Percentiles rank a stretch among this genome's conserved stretches.
Conservation (phyloP, 2,113 vertebrate genomes). For the Calyptomena viridis region DNA sequence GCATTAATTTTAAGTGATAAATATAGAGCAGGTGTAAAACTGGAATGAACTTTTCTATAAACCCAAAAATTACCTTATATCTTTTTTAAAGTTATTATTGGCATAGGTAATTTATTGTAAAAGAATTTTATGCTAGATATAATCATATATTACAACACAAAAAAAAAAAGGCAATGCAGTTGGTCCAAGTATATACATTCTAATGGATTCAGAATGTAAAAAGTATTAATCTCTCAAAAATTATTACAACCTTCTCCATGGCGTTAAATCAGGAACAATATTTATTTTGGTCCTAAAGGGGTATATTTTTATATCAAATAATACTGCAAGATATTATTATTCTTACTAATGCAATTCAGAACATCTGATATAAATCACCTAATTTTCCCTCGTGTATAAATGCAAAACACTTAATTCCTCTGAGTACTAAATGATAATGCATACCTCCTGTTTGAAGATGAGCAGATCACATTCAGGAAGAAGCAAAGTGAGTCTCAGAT, state of each 20-base stretch:
- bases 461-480: background rate
- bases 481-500: background rate
- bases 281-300: background rate
- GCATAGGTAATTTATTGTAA: background rate
- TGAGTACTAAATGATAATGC: background rate
- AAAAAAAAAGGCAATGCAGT: background rate
- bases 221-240: background rate
- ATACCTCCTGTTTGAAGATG: background rate
- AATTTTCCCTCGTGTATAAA: background rate
- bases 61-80: background rate
- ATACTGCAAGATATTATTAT: background rate
- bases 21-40: background rate
- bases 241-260: background rate
- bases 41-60: background rate
- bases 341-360: background rate
- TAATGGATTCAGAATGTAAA: background rate
- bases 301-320: background rate
- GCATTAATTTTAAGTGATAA: background rate
- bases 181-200: background rate
- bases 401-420: background rate
- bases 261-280: background rate
- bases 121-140: background rate
- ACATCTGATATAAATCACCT: background rate
- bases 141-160: background rate
- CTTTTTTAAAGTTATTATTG: background rate